phyloP scores from a whole-genome alignment of 2,888 invertebrate genomes.

The Acholoe squamosa region DNA sequence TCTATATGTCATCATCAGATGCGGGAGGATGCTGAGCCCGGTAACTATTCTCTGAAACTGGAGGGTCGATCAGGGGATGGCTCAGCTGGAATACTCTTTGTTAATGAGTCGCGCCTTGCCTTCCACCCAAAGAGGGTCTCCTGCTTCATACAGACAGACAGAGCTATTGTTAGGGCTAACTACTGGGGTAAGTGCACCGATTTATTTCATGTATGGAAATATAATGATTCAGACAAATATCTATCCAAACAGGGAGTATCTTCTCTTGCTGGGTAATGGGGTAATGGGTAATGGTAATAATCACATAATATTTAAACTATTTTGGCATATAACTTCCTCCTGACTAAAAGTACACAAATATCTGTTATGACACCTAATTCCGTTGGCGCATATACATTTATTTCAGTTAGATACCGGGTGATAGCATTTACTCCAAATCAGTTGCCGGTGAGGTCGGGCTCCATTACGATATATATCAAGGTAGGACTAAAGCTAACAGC shows the following conservation, averaged over 20 bases:
- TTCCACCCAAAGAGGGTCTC: conserved; percentile 96
- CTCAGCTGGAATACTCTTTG: conserved; percentile 93
- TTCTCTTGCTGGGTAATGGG: too few species aligned
- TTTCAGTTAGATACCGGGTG: conserved; percentile 30
- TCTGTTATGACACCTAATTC: too few species aligned
- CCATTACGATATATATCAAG: conserved; percentile 42
- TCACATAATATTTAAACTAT: too few species aligned
- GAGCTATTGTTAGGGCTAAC: conserved; percentile 96
- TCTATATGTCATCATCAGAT: conserved; percentile 85
- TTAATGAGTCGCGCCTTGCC: conserved; percentile 92
- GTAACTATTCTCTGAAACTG: conserved; percentile 91
- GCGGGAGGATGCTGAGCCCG: conserved; percentile 91
- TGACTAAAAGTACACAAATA: too few species aligned
- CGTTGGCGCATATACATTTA: not conserved
- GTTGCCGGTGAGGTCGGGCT: conserved; percentile 21
- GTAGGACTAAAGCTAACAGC: too few species aligned
- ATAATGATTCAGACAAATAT: too few species aligned
- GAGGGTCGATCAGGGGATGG: conserved; percentile 90
- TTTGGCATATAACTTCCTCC: too few species aligned
- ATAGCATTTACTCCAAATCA: conserved; percentile 18
- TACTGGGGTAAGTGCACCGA: conserved; percentile 87
- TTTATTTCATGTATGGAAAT: too few species aligned
- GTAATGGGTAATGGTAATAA: too few species aligned
- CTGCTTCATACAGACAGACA: conserved; percentile 96
- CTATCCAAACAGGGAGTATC: too few species aligned